Evolutionary conservation across 92 coral and sea anemone genomes (phyloP), one percentile per base, ranked within the genome.

Genomic region (Bergia sp.): DNA sequence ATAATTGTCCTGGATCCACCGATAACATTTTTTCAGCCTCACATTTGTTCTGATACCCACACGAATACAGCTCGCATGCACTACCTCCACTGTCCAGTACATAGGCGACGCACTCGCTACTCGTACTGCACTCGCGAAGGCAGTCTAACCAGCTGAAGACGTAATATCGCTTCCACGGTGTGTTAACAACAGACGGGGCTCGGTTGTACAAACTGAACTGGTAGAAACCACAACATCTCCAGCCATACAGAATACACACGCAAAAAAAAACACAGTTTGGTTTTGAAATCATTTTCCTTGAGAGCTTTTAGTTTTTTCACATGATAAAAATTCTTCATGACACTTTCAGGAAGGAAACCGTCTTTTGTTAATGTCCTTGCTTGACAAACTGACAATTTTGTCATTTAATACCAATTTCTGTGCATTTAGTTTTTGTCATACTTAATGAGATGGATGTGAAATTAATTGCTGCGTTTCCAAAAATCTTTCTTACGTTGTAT

Each of bases 321-420:
- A 37, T 23, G 65, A 29, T 45, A 7, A 29, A 36, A 79, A 47
- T 15, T 79, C 65, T 47, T 45, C 61, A 49, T 79, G 42, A 45
- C 65, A 49, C 82, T 42, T 76, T 23, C 82, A 79, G 66, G 82
- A 79, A 79, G 82, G 67, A 53, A 43, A 18, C 58, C 42, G 82
- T 79, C 82, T 49, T 79, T 49, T 79, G 53, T 39, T 76, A 2
- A 21, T 53, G 39, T 49, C 20, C n/a, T 11, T 39, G 39, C 37
- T 37, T 49, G 82, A 79, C 82, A 79, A 4, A 45, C 66, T 79
- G 65, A 23, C 66, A 45, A 43, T 76, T 6, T 7, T 44, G 57
- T 79, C 65, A 45, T 47, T 11, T 15, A 79, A 79, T 42, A 45
- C 66, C 41, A 77, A 79, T 79, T 42, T 49, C 43, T 23, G 40